Evolutionary conservation across 2,797 vertebrate species (phyloP).

Genomic region (Saxicola maurus): DNA sequence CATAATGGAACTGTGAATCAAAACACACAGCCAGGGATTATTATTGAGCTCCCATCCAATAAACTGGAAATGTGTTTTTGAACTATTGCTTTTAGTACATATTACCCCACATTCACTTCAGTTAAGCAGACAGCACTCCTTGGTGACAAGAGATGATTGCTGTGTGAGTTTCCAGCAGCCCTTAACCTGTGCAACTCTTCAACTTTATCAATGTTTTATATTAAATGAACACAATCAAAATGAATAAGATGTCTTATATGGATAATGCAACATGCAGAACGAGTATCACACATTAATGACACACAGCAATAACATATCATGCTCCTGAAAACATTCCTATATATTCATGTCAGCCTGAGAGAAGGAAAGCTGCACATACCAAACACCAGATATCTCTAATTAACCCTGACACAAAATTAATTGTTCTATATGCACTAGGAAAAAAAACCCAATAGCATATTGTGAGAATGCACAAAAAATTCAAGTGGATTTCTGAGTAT

Average conservation of each 20-base stretch:
- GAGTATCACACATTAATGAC: neutral
- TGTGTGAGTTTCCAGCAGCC: neutral
- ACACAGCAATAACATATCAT: neutral
- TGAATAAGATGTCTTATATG: neutral
- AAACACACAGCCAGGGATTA: neutral
- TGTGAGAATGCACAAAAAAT: neutral
- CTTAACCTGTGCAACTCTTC: neutral
- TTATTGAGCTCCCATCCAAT: neutral
- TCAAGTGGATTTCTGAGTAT: neutral
- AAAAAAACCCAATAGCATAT: neutral
- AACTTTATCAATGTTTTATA: neutral
- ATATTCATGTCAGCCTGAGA: neutral
- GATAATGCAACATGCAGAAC: neutral
- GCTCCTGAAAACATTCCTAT: neutral
- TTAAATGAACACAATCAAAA: neutral
- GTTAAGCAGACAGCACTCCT: neutral
- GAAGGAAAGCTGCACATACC: neutral
- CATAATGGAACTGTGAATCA: neutral
- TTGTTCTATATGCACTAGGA: neutral
- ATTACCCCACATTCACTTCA: neutral
- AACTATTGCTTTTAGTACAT: neutral
- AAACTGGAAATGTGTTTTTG: slow-evolving; percentile 7
- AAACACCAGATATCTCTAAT: neutral
- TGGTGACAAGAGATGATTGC: neutral
- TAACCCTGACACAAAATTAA: neutral